Evolutionary conservation across 37 sponge, comb jelly and placozoan species (phyloP), one percentile per base, ranked within the genome.

Genomic region (Ianthella basta): DNA sequence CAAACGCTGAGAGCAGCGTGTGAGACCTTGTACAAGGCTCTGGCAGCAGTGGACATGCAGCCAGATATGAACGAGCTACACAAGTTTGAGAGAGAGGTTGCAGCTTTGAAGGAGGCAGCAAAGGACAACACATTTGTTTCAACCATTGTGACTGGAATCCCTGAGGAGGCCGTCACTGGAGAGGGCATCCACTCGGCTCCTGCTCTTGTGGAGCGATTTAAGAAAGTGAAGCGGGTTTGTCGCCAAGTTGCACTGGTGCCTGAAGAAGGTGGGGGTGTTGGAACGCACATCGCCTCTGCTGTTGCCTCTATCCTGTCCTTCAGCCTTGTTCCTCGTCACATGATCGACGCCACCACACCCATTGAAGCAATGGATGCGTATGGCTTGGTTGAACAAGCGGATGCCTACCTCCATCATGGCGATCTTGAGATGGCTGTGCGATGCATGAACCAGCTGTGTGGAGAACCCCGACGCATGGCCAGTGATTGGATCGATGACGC

Each of bases 401-500:
- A 91, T 0, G 64, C 27, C 4, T 41, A 60, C 20, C 0, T 96
- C 55, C 15, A 56, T 0, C 60, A 53, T 0, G 94, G 94, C 0
- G 86, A 91, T 63, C 40, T 96, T 21, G 97, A 96, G 39, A 72
- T 68, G 54, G 92, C 92, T 41, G 86, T 87, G 4, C 65, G 90
- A 3, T 72, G 50, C 24, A 36, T 94, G 86, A 94, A 89, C 54
- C 87, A 84, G 69, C 84, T 96, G 36, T 44, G 55, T 50, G 94
- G 94, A 67, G 95, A 94, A 80, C 83, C 97, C 0, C 79, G 81
- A 56, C 40, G 87, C n/a, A 86, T 96, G 19, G 97, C 95, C 18
- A 72, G 44, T 36, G 97, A 96, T 67, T 96, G 97, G 97, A 66
- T 96, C 60, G 38, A n/a, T 3, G 92, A 96, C 70, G 92, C 90